phyloP scores from a whole-genome alignment of 2,797 vertebrate species.

The Propithecus deckenii region DNA sequence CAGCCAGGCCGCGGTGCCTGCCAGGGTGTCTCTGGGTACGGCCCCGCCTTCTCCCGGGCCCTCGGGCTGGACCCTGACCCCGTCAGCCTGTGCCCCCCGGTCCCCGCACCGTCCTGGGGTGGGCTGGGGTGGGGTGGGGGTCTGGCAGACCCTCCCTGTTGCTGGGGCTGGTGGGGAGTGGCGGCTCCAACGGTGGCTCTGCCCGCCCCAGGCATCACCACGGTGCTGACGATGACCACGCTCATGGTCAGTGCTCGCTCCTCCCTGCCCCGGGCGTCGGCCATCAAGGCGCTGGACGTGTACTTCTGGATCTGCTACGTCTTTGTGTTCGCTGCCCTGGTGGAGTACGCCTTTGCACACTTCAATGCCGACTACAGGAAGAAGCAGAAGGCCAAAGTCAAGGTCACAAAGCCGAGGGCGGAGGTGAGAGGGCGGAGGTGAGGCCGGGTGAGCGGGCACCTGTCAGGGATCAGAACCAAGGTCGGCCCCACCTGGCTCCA shows the following conservation, averaged over 20 bases:
- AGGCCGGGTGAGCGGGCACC: not conserved
- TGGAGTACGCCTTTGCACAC: conserved; percentile 98
- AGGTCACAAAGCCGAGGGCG: conserved; percentile 87
- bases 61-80: rapidly evolving
- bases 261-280: conserved; percentile 95
- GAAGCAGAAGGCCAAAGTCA: conserved; percentile 95
- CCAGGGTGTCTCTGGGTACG: conserved; percentile 95
- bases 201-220: conserved; percentile 92
- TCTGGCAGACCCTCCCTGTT: not conserved
- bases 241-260: conserved; percentile 98
- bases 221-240: conserved; percentile 98
- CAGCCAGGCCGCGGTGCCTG: conserved; percentile 97
- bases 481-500: not conserved
- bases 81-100: rapidly evolving
- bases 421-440: conserved; percentile 95
- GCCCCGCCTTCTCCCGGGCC: rapidly evolving
- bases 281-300: conserved; percentile 97
- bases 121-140: not conserved
- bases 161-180: rapidly evolving
- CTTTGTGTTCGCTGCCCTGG: conserved; percentile 97
- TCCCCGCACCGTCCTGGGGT: not conserved
- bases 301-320: conserved; percentile 99
- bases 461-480: not conserved
- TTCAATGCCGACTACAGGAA: conserved; percentile 98
- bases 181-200: rapidly evolving